phyloP scores from a whole-genome alignment of 1,140 invertebrate genomes.

The Potamilus streckersoni region DNA sequence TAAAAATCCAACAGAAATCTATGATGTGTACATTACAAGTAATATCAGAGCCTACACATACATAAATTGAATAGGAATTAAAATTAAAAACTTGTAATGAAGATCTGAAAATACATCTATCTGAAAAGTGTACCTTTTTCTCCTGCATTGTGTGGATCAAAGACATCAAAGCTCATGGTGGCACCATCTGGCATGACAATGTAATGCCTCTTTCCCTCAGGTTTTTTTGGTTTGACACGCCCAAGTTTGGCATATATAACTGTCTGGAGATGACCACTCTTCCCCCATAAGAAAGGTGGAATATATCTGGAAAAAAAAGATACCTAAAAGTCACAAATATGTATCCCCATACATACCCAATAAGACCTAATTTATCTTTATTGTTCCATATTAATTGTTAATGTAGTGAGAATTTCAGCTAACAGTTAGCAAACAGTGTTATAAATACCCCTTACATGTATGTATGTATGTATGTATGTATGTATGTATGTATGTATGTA shows the following conservation, averaged over 20 bases:
- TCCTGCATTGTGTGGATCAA: slow-evolving; percentile 78
- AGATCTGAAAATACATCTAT: too few relatives aligned
- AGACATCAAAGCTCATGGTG: slow-evolving; percentile 91
- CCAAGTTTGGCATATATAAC: slow-evolving; percentile 91
- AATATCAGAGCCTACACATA: too few relatives aligned
- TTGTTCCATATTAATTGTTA: neutral
- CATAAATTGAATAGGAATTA: too few relatives aligned
- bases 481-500: too few relatives aligned
- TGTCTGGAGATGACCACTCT: slow-evolving; percentile 93
- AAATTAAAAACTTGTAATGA: too few relatives aligned
- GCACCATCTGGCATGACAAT: slow-evolving; percentile 83
- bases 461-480: too few relatives aligned
- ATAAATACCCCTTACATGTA: too few relatives aligned
- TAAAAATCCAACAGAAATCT: too few relatives aligned
- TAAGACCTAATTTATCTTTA: neutral
- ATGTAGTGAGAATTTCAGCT: neutral
- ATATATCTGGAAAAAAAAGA: slow-evolving; percentile 79
- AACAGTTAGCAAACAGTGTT: neutral
- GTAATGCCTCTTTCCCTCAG: slow-evolving; percentile 82
- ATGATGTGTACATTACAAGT: too few relatives aligned
- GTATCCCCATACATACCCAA: neutral
- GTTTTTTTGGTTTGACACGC: slow-evolving; percentile 86
- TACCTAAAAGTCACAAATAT: slow-evolving; percentile 39
- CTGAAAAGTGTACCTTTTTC: slow-evolving; percentile 5
- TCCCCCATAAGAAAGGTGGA: slow-evolving; percentile 92